Evolutionary conservation across 1,140 invertebrate genomes (phyloP).

Genomic region (Cepaea nemoralis): DNA sequence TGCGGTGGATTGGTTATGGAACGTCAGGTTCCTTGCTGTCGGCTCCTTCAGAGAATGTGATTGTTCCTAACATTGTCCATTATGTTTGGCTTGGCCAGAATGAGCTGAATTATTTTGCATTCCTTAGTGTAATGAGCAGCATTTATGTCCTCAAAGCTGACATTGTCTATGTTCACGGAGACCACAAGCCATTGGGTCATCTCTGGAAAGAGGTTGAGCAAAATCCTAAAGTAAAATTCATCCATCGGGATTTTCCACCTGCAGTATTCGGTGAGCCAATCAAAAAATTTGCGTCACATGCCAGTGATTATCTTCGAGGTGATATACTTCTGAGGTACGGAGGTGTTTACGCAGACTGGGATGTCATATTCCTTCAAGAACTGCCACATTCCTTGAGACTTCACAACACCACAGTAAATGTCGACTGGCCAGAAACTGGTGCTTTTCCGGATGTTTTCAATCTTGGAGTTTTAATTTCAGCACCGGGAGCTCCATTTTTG

Average conservation of each 20-base stretch:
- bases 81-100: conserved; percentile 52
- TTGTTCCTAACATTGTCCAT: conserved; percentile 54
- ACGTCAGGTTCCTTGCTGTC: conserved; percentile 32
- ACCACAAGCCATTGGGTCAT: conserved; percentile 46
- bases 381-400: conserved; percentile 38
- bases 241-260: conserved; percentile 45
- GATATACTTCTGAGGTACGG: conserved; percentile 53
- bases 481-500: conserved; percentile 47
- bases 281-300: conserved; percentile 46
- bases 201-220: conserved; percentile 45
- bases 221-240: conserved; percentile 44
- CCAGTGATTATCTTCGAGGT: conserved; percentile 52
- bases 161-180: conserved; percentile 51
- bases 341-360: conserved; percentile 54
- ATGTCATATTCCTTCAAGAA: conserved; percentile 50
- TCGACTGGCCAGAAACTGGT: conserved; percentile 48
- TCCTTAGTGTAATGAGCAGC: conserved; percentile 50
- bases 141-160: conserved; percentile 52
- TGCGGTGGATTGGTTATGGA: conserved; percentile 50
- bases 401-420: conserved; percentile 42
- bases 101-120: conserved; percentile 43
- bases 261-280: conserved; percentile 49
- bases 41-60: conserved; percentile 11
- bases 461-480: conserved; percentile 48
- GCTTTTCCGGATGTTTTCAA: conserved; percentile 54